Evolutionary conservation across 2,797 vertebrate species (phyloP).

Genomic region (Coreius guichenoti): DNA sequence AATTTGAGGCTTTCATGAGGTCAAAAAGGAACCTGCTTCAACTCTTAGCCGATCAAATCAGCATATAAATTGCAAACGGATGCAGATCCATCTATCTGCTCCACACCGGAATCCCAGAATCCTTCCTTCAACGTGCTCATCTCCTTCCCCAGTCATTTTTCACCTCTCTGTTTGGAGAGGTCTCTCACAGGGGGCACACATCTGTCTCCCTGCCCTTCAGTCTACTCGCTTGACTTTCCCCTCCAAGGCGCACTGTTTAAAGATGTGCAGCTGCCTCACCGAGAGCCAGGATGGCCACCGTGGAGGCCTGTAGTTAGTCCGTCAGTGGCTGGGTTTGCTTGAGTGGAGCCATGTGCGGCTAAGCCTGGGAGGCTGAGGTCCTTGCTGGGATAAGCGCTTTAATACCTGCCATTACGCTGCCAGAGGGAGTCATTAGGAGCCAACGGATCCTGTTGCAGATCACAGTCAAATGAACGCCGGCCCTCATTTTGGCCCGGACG

Average conservation of each 20-base stretch:
- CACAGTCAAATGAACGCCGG: conserved; percentile 66
- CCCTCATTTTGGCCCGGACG: conserved; percentile 68
- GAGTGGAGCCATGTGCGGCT: conserved; percentile 63
- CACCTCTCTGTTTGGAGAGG: conserved; percentile 31
- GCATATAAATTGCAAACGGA: conserved; percentile 26
- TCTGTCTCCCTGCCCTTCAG: conserved; percentile 39
- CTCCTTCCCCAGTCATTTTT: conserved; percentile 24
- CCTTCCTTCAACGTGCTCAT: conserved; percentile 14
- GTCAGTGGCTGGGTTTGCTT: conserved; percentile 43
- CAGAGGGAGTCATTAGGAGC: conserved; percentile 65
- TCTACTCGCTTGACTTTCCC: conserved; percentile 35
- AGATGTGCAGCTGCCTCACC: conserved; percentile 55
- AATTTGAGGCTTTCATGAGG: neutral
- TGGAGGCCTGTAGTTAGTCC: conserved; percentile 55
- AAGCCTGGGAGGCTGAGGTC: conserved; percentile 54
- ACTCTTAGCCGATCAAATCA: conserved; percentile 25
- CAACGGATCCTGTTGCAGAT: conserved; percentile 64
- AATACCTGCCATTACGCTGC: conserved; percentile 68
- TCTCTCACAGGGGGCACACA: conserved; percentile 38
- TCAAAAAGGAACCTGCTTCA: conserved; percentile 35
- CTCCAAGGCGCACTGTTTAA: conserved; percentile 21
- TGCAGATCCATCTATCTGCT: conserved; percentile 25
- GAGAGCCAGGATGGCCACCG: conserved; percentile 46
- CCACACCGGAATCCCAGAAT: conserved; percentile 15
- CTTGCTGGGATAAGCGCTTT: conserved; percentile 64